phyloP scores from a whole-genome alignment of 2,113 vertebrate genomes.

The Stigmatopora nigra region DNA sequence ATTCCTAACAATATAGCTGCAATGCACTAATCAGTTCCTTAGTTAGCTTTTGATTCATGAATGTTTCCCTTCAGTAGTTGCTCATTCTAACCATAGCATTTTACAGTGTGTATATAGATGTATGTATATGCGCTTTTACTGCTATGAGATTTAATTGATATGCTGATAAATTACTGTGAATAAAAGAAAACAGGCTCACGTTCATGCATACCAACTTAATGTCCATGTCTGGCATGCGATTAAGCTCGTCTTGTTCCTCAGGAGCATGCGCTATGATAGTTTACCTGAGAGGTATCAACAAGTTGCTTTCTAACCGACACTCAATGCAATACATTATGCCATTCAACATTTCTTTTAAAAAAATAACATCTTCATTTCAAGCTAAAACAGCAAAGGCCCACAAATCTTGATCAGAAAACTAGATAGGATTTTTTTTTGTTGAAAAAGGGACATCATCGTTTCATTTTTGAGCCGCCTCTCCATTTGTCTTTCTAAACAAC shows the following conservation, averaged over 20 bases:
- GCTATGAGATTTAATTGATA: constrained; percentile 42
- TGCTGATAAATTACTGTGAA: constrained; percentile 33
- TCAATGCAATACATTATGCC: constrained; percentile 26
- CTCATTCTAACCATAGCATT: constrained; percentile 25
- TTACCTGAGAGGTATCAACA: constrained; percentile 69
- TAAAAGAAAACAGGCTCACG: constrained; percentile 37
- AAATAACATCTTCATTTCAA: constrained; percentile 46
- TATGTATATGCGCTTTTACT: constrained; percentile 46
- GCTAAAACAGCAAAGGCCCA: constrained; percentile 33
- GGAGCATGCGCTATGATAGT: constrained; percentile 58
- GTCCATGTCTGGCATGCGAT: constrained; percentile 59
- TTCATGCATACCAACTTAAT: constrained; percentile 59
- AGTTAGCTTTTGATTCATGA: constrained; percentile 10
- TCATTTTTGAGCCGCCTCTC: constrained; percentile 11
- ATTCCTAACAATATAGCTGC: constrained; percentile 26
- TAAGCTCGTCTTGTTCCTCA: constrained; percentile 43
- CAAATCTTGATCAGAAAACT: constrained; percentile 34
- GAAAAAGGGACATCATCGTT: constrained; percentile 23
- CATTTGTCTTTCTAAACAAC: constrained; percentile 1
- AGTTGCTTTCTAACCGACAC: constrained; percentile 53
- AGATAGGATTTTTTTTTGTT: constrained; percentile 25
- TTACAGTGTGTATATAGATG: constrained; percentile 11
- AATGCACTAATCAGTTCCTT: not conserved
- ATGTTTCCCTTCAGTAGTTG: constrained; percentile 3
- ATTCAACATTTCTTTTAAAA: constrained; percentile 46